These are phyloP conservation scores for Chloebia gouldiae DNA, from an alignment of 2,113 vertebrate species.

Conservation along the genomic window DNA sequence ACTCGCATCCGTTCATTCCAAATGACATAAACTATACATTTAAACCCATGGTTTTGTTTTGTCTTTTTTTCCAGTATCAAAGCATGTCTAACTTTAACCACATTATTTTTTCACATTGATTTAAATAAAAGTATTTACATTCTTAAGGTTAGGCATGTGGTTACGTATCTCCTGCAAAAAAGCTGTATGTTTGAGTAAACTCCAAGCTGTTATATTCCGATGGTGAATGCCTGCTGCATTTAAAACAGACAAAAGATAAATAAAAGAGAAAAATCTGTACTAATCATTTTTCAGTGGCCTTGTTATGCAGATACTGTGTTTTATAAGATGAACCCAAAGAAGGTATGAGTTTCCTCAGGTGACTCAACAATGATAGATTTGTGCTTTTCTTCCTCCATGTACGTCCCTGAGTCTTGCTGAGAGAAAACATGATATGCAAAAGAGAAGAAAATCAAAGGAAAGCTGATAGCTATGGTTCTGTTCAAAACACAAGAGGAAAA, in stretches of 20 bases:
- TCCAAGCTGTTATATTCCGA: slow-evolving; percentile 8
- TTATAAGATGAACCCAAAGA: slow-evolving; percentile 2
- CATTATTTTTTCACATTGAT: slow-evolving; percentile 18
- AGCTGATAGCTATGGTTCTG: background rate
- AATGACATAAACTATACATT: background rate
- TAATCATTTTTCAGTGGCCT: slow-evolving; percentile 47
- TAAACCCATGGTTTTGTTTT: slow-evolving; percentile 5
- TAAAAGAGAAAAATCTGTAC: slow-evolving; percentile 50
- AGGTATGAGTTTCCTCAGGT: background rate
- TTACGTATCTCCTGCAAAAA: slow-evolving; percentile 35
- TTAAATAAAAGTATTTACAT: slow-evolving; percentile 36
- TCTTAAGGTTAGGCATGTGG: slow-evolving; percentile 33
- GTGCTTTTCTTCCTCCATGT: background rate
- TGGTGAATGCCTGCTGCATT: slow-evolving; percentile 44
- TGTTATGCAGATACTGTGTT: slow-evolving; percentile 36
- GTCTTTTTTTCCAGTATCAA: background rate
- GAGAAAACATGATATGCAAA: background rate
- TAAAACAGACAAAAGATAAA: slow-evolving; percentile 35
- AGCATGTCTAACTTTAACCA: slow-evolving; percentile 47
- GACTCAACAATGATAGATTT: background rate
- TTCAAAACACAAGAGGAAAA: background rate
- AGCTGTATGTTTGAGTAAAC: slow-evolving; percentile 24
- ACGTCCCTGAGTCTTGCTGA: background rate
- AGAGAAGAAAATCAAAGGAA: background rate
- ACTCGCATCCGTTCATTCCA: background rate